Evolutionary conservation across 2,888 invertebrate genomes (phyloP).

Genomic region (Polydrusus pterygomalis): DNA sequence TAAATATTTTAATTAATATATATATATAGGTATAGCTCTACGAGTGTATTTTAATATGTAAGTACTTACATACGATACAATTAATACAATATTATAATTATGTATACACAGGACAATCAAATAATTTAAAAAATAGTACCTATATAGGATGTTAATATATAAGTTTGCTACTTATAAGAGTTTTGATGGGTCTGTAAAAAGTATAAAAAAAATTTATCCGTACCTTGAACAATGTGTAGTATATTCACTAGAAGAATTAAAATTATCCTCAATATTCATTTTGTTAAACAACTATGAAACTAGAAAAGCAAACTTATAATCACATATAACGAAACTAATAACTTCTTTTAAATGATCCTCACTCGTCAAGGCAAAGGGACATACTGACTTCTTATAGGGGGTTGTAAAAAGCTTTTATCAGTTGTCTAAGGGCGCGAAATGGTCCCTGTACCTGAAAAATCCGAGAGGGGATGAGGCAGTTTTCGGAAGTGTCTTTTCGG

Average conservation of each 20-base stretch:
- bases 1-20: too few relatives aligned
- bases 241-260: not conserved
- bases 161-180: too few relatives aligned
- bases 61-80: too few relatives aligned
- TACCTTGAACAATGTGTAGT: slow-evolving; percentile 30
- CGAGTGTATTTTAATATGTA: too few relatives aligned
- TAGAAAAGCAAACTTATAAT: slow-evolving; percentile 23
- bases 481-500: slow-evolving; percentile 34
- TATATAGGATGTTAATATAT: too few relatives aligned
- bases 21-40: too few relatives aligned
- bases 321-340: not conserved
- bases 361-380: slow-evolving; percentile 28
- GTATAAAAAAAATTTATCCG: not conserved
- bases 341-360: not conserved
- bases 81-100: too few relatives aligned
- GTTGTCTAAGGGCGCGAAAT: slow-evolving; percentile 47
- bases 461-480: slow-evolving; percentile 34
- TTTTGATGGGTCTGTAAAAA: too few relatives aligned
- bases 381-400: slow-evolving; percentile 44
- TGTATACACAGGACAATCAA: too few relatives aligned
- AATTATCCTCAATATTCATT: slow-evolving; percentile 43
- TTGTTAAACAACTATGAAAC: not conserved
- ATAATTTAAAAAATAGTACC: too few relatives aligned
- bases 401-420: slow-evolving; percentile 36
- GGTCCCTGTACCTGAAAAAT: slow-evolving; percentile 45